Evolutionary conservation across 2,113 vertebrate species (phyloP), one percentile per base, ranked within the genome.

Genomic region (Grammomys dolichurus): DNA sequence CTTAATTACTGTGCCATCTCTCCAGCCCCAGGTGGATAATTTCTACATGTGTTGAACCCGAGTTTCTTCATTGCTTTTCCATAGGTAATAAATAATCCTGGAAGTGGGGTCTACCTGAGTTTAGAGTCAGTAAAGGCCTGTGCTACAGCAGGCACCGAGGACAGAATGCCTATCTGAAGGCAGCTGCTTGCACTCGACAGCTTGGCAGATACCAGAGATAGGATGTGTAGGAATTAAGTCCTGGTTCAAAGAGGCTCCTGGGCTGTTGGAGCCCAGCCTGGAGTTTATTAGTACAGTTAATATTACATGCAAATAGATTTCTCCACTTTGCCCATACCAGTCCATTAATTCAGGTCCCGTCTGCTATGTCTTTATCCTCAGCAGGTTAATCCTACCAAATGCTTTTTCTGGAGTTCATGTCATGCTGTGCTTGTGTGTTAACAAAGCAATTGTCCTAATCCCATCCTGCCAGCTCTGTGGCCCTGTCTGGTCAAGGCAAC

Each of bases 361-460:
- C 98, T 98, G 97, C 98, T 97, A 98, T 98, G 98, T 99, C 98
- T 99, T 98, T 98, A 98, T 98, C 98, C 98, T 97, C 96, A 76
- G 96, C 97, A 98, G 98, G 98, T 98, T 99, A 99, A 98, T 98
- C 98, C 98, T 98, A 97, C 98, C 98, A 99, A 98, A 99, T 98
- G 99, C 99, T 97, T 98, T 94, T 97, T 98, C 98, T 97, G 97
- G 94, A 98, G 93, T 98, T 96, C 97, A 77, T 98, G 98, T 98
- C 99, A 99, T 97, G 98, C 98, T 98, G 98, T 95, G 98, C 98
- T 98, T 98, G 98, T 97, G 98, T 98, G 98, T 98, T 98, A 98
- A 98, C 98, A 99, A 99, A 98, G 98, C 98, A 97, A 98, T 98
- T 98, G 97, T 98, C 98, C 98, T 99, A 99, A 99, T 99, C 98